phyloP scores from a whole-genome alignment of 2,797 vertebrate genomes.

The Anguilla megastoma region DNA sequence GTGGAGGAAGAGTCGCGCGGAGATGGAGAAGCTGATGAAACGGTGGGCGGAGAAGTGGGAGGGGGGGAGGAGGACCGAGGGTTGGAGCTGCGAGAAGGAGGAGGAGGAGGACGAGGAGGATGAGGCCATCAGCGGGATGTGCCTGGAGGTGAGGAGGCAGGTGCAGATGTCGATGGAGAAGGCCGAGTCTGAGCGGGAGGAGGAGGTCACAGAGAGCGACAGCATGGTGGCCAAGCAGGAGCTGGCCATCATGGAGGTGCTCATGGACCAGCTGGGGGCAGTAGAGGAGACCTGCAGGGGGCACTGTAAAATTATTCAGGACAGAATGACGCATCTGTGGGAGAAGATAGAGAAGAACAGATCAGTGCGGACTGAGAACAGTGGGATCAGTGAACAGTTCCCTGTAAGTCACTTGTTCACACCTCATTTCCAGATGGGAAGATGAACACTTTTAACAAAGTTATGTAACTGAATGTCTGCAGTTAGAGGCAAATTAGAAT shows the following conservation, averaged over 20 bases:
- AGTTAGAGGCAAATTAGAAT: background rate
- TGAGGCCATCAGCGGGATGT: background rate
- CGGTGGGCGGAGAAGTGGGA: background rate
- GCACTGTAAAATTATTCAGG: background rate
- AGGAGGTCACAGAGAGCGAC: background rate
- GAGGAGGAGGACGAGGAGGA: background rate
- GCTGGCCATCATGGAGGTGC: background rate
- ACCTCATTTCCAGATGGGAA: background rate
- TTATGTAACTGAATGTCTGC: background rate
- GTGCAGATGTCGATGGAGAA: background rate
- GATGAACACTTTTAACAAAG: background rate
- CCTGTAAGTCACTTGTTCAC: background rate
- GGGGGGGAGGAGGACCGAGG: background rate
- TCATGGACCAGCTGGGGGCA: background rate
- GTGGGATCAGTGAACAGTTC: background rate
- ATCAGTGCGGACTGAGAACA: background rate
- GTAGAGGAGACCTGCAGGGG: constrained; percentile 5
- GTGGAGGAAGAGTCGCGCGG: background rate
- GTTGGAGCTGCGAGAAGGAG: background rate
- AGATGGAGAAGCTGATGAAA: background rate
- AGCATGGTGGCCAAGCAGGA: background rate
- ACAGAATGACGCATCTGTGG: background rate
- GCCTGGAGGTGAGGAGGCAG: background rate
- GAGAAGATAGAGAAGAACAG: background rate
- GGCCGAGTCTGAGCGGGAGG: background rate